phyloP scores from a whole-genome alignment of 2,113 vertebrate genomes.

The Theristicus caerulescens region DNA sequence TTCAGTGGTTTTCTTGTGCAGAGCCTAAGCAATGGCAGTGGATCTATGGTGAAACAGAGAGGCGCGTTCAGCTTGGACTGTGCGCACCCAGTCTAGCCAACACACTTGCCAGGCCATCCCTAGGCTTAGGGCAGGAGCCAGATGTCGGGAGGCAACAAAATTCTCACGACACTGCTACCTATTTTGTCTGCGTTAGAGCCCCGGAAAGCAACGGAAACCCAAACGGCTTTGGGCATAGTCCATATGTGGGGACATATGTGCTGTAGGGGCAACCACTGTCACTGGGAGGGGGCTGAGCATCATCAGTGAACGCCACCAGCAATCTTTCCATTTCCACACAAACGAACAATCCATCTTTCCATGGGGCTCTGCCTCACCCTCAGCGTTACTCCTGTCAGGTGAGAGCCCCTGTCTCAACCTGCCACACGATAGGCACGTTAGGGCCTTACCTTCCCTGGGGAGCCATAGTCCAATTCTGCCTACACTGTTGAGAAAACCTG shows the following conservation, averaged over 20 bases:
- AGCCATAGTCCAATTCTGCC: background rate
- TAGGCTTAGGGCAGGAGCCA: no score
- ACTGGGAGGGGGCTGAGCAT: background rate
- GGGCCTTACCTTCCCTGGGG: background rate
- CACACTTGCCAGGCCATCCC: background rate
- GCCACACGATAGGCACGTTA: fast-evolving
- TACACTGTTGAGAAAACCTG: background rate
- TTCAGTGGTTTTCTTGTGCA: background rate
- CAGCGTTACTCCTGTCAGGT: background rate
- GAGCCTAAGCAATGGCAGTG: background rate
- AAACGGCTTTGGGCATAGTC: background rate
- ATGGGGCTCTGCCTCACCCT: background rate
- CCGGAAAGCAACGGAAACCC: background rate
- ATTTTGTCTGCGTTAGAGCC: background rate
- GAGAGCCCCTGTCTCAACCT: background rate
- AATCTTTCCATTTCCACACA: background rate
- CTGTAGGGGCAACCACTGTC: background rate
- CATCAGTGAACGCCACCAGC: background rate
- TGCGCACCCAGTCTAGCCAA: background rate
- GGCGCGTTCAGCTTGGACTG: background rate
- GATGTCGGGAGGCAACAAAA: background rate
- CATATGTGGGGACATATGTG: no score
- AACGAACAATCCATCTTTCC: background rate
- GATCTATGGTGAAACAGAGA: background rate
- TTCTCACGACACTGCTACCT: background rate